A percentile compares a stretch with the other conserved stretches of the same genome.
These are phyloP conservation scores for Apomyelois bistriatella DNA, from an alignment of 2,888 invertebrate species.

Conservation along the genomic window DNA sequence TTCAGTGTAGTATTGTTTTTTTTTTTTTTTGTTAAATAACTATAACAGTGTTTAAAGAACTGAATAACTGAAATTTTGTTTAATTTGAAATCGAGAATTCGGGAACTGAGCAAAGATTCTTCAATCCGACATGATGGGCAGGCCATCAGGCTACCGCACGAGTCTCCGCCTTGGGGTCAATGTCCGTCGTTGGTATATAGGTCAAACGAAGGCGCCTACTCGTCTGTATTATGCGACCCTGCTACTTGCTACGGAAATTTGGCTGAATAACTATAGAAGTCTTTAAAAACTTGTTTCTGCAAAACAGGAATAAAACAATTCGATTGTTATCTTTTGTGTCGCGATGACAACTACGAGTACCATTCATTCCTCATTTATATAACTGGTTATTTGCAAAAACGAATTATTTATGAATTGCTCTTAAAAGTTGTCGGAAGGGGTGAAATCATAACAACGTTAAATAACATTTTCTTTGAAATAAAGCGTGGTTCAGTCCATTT, in stretches of 20 bases:
- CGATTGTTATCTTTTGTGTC: conserved; percentile 33
- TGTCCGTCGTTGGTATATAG: conserved; percentile 68
- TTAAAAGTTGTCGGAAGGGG: conserved; percentile 38
- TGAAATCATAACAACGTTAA: conserved; percentile 41
- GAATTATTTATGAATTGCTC: conserved; percentile 45
- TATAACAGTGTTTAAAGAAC: no score
- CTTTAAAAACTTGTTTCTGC: conserved; percentile 22
- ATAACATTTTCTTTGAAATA: conserved; percentile 40
- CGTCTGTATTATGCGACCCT: conserved; percentile 68
- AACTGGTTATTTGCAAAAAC: conserved; percentile 51
- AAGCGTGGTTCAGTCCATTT: conserved; percentile 24
- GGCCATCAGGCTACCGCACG: conserved; percentile 42
- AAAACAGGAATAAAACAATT: conserved; percentile 41
- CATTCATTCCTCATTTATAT: conserved; percentile 30
- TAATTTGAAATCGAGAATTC: conserved; percentile 15
- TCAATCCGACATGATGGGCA: conserved; percentile 39
- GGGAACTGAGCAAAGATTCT: conserved; percentile 33
- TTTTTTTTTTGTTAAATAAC: no score
- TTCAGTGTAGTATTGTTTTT: no score
- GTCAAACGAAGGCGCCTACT: conserved; percentile 71
- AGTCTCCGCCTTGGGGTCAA: conserved; percentile 61
- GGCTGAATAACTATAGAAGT: conserved; percentile 40
- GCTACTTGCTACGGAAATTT: conserved; percentile 44
- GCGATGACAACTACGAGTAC: conserved; percentile 17
- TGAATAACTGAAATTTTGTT: no score